These are phyloP conservation scores for Synanthedon vespiformis DNA, from an alignment of 2,888 invertebrate genomes.

Conservation along the genomic window DNA sequence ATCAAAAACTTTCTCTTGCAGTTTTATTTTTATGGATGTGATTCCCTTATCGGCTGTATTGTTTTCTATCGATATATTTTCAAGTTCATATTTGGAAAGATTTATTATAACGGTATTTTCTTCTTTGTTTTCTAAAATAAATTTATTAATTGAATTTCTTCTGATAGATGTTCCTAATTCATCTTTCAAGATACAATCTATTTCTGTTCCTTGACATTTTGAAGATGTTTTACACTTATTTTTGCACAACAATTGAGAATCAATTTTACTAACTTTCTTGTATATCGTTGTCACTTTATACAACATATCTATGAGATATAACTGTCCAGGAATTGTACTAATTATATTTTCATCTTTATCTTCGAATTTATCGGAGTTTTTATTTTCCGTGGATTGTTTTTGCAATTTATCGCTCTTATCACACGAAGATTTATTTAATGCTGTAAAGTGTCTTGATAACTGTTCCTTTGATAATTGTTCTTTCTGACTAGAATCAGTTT, in stretches of 20 bases:
- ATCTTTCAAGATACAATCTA: conserved; percentile 14
- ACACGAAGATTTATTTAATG: conserved; percentile 10
- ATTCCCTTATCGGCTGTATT: conserved; percentile 23
- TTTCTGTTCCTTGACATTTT: conserved; percentile 4
- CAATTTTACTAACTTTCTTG: conserved; percentile 19
- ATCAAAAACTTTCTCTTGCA: conserved; percentile 28
- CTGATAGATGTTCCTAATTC: conserved; percentile 16
- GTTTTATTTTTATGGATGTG: conserved; percentile 33
- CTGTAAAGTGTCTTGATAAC: conserved; percentile 32
- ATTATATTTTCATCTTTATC: conserved; percentile 8
- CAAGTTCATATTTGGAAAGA: conserved; percentile 39
- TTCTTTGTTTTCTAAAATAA: conserved; percentile 20
- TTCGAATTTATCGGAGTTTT: conserved; percentile 1
- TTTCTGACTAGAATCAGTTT: conserved; percentile 32
- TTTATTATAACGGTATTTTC: conserved; percentile 36
- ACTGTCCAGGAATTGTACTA: conserved; percentile 25
- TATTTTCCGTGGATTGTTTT: background rate
- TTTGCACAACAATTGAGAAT: conserved; percentile 7
- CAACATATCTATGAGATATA: conserved; percentile 37
- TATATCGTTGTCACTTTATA: conserved; percentile 44
- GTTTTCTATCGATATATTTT: conserved; percentile 32
- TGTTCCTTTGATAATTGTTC: conserved; percentile 19
- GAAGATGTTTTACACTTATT: conserved; percentile 3
- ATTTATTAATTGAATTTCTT: conserved; percentile 15
- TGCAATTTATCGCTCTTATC: background rate